Percentiles rank a stretch among this genome's conserved stretches.
Evolutionary conservation across 2,113 vertebrate species (phyloP).

Genomic region (Aviceda subcristata): DNA sequence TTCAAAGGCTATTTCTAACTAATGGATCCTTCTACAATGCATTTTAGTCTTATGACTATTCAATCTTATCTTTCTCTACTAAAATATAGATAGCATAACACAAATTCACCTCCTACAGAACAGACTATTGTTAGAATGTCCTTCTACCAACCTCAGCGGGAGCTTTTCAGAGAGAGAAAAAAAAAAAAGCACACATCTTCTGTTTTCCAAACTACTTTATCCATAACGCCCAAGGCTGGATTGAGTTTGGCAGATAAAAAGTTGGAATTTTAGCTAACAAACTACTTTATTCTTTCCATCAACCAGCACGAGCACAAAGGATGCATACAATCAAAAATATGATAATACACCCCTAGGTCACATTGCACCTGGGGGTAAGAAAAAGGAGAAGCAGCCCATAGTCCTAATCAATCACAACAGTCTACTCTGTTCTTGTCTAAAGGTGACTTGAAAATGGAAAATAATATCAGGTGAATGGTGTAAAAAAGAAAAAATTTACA

Average conservation of each 20-base stretch:
- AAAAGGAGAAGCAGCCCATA: neutral
- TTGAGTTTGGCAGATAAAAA: neutral
- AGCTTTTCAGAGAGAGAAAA: neutral
- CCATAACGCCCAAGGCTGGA: neutral
- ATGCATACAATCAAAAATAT: neutral
- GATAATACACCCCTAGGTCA: neutral
- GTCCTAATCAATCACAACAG: neutral
- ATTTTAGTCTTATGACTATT: constrained; percentile 26
- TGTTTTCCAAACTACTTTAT: constrained; percentile 4
- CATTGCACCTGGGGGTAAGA: neutral
- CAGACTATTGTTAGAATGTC: constrained; percentile 24
- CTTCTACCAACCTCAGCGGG: constrained; percentile 38
- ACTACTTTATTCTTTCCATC: neutral
- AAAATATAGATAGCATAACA: constrained; percentile 54
- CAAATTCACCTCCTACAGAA: constrained; percentile 45
- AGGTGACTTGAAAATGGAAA: neutral
- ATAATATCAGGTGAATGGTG: neutral
- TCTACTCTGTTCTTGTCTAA: neutral
- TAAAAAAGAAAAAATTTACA: neutral
- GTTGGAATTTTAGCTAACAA: neutral
- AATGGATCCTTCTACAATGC: constrained; percentile 9
- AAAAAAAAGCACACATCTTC: neutral
- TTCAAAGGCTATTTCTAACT: constrained; percentile 37
- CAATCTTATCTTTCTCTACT: constrained; percentile 12
- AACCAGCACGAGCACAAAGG: neutral